A percentile compares a stretch with the other conserved stretches of the same genome.
Conservation (phyloP, 37 sponge, comb jelly and placozoan genomes). For the Haliclona indistincta region DNA sequence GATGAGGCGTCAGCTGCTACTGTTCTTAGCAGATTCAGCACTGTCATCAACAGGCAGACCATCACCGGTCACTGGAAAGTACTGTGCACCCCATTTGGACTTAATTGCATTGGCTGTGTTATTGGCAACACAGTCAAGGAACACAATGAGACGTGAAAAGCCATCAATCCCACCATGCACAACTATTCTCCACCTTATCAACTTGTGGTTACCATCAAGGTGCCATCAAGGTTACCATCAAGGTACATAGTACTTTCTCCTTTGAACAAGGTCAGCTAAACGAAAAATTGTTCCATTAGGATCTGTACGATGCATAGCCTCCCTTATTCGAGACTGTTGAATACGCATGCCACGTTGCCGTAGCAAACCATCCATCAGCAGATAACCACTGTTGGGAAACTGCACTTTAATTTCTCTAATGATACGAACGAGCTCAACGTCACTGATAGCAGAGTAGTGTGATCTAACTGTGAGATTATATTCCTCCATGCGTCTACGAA, state of each 20-base stretch:
- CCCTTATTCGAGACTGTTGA: conserved; percentile 2
- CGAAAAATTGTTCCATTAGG: conserved; percentile 20
- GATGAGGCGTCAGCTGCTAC: no score
- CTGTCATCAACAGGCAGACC: neutral
- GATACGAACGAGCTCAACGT: conserved; percentile 3
- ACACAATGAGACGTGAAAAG: no score
- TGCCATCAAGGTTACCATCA: no score
- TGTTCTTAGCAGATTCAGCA: no score
- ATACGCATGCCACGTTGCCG: neutral
- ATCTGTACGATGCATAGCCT: neutral
- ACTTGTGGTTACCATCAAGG: no score
- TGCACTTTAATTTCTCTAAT: neutral
- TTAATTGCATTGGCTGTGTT: neutral
- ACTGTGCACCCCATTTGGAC: neutral
- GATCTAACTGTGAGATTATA: neutral
- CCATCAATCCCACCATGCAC: no score
- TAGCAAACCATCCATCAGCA: conserved; percentile 3
- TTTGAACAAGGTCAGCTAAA: neutral
- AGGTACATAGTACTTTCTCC: neutral
- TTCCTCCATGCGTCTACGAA: conserved; percentile 21
- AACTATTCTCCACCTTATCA: no score
- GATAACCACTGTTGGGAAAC: conserved; percentile 12
- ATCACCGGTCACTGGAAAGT: neutral
- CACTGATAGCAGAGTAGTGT: neutral
- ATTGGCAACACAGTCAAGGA: no score